Evolutionary conservation across 1,140 invertebrate genomes (phyloP).

Genomic region (Scaptomyza hsui): DNA sequence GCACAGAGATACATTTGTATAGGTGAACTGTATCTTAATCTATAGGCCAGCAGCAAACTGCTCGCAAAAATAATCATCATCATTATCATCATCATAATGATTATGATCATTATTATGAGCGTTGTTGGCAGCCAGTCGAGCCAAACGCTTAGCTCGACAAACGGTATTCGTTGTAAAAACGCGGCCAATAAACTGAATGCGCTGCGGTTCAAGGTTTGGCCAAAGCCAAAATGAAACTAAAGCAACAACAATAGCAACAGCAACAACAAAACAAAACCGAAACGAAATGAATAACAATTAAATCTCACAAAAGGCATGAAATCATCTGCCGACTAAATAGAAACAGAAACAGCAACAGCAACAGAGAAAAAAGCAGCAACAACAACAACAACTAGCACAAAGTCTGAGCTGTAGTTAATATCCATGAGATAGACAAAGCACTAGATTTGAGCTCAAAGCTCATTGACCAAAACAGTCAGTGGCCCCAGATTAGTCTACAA

Average conservation of each 20-base stretch:
- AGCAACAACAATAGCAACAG: slow-evolving; percentile 36
- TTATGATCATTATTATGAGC: slow-evolving; percentile 18
- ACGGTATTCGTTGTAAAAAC: slow-evolving; percentile 84
- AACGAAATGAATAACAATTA: slow-evolving; percentile 73
- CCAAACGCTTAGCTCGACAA: slow-evolving; percentile 52
- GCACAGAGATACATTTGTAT: slow-evolving; percentile 8
- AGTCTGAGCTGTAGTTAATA: slow-evolving; percentile 43
- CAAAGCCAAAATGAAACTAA: slow-evolving; percentile 79
- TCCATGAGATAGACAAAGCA: slow-evolving; percentile 41
- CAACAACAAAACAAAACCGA: slow-evolving; percentile 38
- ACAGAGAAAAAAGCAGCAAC: slow-evolving; percentile 15
- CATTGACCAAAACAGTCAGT: slow-evolving; percentile 72
- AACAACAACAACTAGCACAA: slow-evolving; percentile 35
- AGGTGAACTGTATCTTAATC: slow-evolving; percentile 7
- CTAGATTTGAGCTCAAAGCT: slow-evolving; percentile 55
- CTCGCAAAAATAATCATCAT: slow-evolving; percentile 29
- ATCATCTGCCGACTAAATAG: slow-evolving; percentile 68
- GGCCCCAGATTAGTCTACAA: slow-evolving; percentile 15
- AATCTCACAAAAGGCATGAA: slow-evolving; percentile 79
- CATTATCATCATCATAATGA: slow-evolving; percentile 17
- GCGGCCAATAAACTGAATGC: slow-evolving; percentile 83
- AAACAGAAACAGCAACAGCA: slow-evolving; percentile 37
- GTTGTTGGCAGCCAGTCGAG: slow-evolving; percentile 27
- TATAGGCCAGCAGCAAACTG: slow-evolving; percentile 19
- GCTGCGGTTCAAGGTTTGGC: slow-evolving; percentile 82